phyloP scores from a whole-genome alignment of 1,140 invertebrate species.

The Helicoverpa armigera region DNA sequence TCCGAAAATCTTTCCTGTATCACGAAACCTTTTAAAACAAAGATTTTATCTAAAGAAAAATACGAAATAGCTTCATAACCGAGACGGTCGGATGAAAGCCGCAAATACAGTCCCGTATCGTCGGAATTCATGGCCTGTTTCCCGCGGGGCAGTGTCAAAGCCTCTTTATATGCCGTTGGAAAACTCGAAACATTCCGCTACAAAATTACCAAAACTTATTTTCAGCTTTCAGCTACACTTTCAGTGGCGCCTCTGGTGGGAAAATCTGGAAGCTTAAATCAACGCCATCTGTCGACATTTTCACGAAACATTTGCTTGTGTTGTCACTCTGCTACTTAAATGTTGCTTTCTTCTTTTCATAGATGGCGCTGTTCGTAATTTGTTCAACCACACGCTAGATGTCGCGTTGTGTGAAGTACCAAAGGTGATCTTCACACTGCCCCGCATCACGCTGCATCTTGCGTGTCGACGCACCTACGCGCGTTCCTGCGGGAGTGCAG shows the following conservation, averaged over 20 bases:
- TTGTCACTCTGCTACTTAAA: background rate
- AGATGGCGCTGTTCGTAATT: background rate
- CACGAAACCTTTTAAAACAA: background rate
- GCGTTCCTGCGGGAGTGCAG: too few relatives aligned
- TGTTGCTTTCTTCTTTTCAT: background rate
- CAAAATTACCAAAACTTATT: conserved; percentile 31
- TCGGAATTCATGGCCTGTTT: conserved; percentile 43
- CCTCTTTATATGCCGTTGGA: conserved; percentile 32
- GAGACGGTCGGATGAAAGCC: conserved; percentile 1
- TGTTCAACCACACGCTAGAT: background rate
- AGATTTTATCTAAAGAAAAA: conserved; percentile 32
- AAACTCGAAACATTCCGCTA: conserved; percentile 39
- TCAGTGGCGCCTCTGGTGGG: background rate
- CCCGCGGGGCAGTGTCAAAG: conserved; percentile 35
- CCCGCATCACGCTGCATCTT: too few relatives aligned
- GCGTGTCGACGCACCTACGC: too few relatives aligned
- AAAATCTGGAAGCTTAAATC: background rate
- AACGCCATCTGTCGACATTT: conserved; percentile 10
- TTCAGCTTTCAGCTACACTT: background rate
- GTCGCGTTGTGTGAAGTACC: too few relatives aligned
- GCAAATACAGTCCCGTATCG: conserved; percentile 31
- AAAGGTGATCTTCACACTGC: too few relatives aligned
- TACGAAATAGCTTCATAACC: conserved; percentile 13
- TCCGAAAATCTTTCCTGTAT: too few relatives aligned
- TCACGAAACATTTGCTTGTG: background rate